Evolutionary conservation across 2,888 invertebrate species (phyloP).

Genomic region (Mesodorylaimus sp.): DNA sequence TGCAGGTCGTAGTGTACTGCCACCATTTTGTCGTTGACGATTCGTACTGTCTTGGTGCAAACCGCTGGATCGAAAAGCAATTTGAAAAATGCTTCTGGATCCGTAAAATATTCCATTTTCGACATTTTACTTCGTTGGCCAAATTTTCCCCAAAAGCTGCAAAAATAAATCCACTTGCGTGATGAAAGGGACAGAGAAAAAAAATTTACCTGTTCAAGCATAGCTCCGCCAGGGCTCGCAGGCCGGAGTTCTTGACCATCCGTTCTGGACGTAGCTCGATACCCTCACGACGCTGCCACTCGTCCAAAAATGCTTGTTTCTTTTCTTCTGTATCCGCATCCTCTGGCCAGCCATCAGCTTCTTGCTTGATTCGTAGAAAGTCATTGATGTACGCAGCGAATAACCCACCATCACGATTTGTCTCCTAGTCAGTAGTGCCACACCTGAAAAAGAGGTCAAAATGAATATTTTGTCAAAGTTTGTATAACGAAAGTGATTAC

Average conservation of each 20-base stretch:
- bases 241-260: slow-evolving; percentile 14
- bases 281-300: neutral
- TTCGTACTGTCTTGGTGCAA: slow-evolving; percentile 2
- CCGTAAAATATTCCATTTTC: slow-evolving; percentile 7
- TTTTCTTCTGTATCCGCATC: slow-evolving; percentile 12
- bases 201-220: slow-evolving; percentile 12
- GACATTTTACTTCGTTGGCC: slow-evolving; percentile 11
- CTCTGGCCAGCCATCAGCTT: slow-evolving; percentile 16
- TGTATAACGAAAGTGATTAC: neutral
- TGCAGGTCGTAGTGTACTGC: neutral
- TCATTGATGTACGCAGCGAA: slow-evolving; percentile 16
- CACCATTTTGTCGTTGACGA: slow-evolving; percentile 8
- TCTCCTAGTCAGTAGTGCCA: slow-evolving; percentile 17
- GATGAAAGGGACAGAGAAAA: too few species aligned
- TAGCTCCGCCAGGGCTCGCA: slow-evolving; percentile 15
- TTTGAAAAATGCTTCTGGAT: slow-evolving; percentile 9
- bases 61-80: slow-evolving; percentile 7
- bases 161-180: too few species aligned
- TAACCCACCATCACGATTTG: slow-evolving; percentile 15
- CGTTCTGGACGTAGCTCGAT: neutral
- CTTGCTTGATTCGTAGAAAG: slow-evolving; percentile 16
- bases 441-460: slow-evolving; percentile 7
- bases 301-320: neutral
- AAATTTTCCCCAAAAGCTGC: slow-evolving; percentile 10
- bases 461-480: neutral